A percentile compares a stretch with the other conserved stretches of the same genome.
Evolutionary conservation across 2,888 invertebrate species (phyloP).

Genomic region (Xestia ashworthii): DNA sequence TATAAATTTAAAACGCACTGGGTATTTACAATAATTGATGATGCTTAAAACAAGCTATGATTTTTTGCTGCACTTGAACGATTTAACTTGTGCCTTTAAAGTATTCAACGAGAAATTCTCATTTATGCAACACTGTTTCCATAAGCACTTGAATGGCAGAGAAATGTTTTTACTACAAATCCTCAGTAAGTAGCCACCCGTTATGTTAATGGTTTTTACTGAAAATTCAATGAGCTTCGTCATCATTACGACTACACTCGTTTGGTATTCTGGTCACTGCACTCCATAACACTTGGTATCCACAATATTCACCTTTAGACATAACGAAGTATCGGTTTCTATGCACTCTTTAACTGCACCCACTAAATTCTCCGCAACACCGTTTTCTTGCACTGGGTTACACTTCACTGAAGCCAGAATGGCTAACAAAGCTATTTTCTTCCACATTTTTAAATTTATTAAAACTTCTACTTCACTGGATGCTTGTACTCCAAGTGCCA

Average conservation of each 20-base stretch:
- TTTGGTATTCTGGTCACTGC: slow-evolving; percentile 75
- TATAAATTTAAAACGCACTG: background rate
- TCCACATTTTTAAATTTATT: slow-evolving; percentile 81
- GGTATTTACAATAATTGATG: background rate
- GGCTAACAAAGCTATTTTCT: slow-evolving; percentile 80
- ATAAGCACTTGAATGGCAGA: slow-evolving; percentile 9
- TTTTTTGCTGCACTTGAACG: background rate
- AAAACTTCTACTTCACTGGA: slow-evolving; percentile 56
- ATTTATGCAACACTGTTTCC: slow-evolving; percentile 9
- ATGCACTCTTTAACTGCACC: slow-evolving; percentile 90
- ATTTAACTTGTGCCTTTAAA: background rate
- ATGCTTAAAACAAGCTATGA: background rate
- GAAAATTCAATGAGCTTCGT: slow-evolving; percentile 49
- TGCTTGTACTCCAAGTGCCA: slow-evolving; percentile 78
- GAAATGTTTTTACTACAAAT: slow-evolving; percentile 39
- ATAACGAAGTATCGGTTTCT: slow-evolving; percentile 90
- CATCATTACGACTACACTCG: slow-evolving; percentile 37
- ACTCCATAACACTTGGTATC: slow-evolving; percentile 70
- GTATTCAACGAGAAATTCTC: background rate
- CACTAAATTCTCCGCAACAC: slow-evolving; percentile 85
- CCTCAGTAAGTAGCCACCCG: slow-evolving; percentile 42
- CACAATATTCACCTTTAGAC: slow-evolving; percentile 91
- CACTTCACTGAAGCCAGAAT: slow-evolving; percentile 83
- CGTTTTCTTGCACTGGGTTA: slow-evolving; percentile 83
- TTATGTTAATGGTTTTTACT: slow-evolving; percentile 46